Conservation (phyloP, 2,797 vertebrate species). For the Acestrorhynchus altus region DNA sequence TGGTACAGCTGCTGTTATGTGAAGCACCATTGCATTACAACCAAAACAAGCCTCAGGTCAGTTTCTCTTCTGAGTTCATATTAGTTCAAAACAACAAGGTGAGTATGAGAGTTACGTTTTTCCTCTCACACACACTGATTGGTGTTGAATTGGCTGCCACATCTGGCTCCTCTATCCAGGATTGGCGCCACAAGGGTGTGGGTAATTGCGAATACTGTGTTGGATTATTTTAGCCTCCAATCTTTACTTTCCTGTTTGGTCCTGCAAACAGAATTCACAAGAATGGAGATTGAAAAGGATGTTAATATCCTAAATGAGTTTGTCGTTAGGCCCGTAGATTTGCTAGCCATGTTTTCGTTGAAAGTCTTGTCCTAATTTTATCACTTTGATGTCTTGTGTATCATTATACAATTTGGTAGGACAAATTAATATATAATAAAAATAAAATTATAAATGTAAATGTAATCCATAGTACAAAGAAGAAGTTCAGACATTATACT, state of each 20-base stretch:
- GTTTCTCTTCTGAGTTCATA: slow-evolving; percentile 2
- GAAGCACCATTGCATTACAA: background rate
- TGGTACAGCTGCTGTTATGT: slow-evolving; percentile 39
- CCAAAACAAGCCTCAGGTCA: slow-evolving; percentile 19
- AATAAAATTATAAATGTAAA: too few relatives aligned
- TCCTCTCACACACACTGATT: background rate
- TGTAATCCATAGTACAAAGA: too few relatives aligned
- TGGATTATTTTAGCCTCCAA: background rate
- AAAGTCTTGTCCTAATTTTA: too few relatives aligned
- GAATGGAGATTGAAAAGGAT: too few relatives aligned
- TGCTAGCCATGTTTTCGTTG: too few relatives aligned
- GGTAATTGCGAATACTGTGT: background rate
- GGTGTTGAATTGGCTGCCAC: slow-evolving; percentile 3
- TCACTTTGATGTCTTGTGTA: too few relatives aligned
- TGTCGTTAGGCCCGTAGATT: too few relatives aligned
- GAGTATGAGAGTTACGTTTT: background rate
- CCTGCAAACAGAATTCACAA: background rate
- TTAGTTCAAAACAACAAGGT: slow-evolving; percentile 31
- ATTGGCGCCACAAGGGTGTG: background rate
- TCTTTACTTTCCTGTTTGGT: background rate
- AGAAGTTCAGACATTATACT: too few relatives aligned
- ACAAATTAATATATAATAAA: too few relatives aligned
- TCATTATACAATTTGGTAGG: too few relatives aligned
- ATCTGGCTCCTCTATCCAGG: background rate
- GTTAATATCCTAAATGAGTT: too few relatives aligned